Base-by-base conservation (phyloP, 2,797 vertebrate genomes). In the Octomys mimax region DNA sequence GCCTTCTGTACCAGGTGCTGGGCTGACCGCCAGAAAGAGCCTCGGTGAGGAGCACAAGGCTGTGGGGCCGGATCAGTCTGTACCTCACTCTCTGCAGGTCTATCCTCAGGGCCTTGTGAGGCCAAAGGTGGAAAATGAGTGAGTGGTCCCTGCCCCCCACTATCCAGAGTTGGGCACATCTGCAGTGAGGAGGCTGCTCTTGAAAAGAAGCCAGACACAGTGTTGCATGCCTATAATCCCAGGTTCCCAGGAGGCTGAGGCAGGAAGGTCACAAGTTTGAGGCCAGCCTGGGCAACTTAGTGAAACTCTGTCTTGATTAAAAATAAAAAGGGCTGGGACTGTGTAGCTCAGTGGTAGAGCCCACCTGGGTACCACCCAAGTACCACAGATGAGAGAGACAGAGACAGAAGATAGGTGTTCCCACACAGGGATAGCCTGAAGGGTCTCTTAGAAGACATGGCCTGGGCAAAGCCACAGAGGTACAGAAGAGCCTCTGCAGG, bases 1-100 rank as follows among this genome's bases (percentile, higher is more conserved):
- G n/a, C 46, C 54, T n/a, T 87, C 57, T 6, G 36, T 83, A 61
- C 90, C 93, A 93, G 95, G 92, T 42, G 11, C 66, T 1, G 22
- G 61, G 19, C 64, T 73, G 42, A 57, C n/a, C 33, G 46, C 57
- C 59, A 49, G 28, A 24, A 18, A 33, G 31, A 64, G 54, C 61
- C 28, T 6, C 77, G 36, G 24, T 14, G 26, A 52, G 77, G 42
- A 57, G 77, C 49, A 64, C 16, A 54, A 28, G 3, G 28, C 49
- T 39, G 28, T 14, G 7, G 31, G 21, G 21, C 39, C 26, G 2
- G 3, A 42, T 36, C 71, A 5, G 22, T 46, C 89, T 71, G 26
- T 57, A 36, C 26, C 80, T 42, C 14, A 4, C 42, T 42, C 22
- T 33, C 2, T 14, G 2, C 26, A 77, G 64, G 22, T 70, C 18